phyloP scores from a whole-genome alignment of 2,888 invertebrate species.

The Drosophila meridionalis region DNA sequence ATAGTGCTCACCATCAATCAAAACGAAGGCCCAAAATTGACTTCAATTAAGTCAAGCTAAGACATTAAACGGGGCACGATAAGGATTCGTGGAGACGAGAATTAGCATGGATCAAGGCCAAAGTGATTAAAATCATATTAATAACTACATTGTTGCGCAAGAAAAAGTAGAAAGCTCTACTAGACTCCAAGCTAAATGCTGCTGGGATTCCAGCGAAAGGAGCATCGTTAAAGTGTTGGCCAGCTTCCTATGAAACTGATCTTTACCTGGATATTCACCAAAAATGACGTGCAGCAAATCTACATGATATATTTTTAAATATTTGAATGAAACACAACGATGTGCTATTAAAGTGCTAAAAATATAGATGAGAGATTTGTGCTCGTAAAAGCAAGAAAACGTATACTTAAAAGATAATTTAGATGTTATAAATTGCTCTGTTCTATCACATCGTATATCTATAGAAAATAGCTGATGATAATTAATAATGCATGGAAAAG shows the following conservation, averaged over 20 bases:
- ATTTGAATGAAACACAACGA: neutral
- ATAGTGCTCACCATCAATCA: conserved; percentile 73
- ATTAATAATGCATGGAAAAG: neutral
- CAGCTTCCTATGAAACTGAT: neutral
- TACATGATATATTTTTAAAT: neutral
- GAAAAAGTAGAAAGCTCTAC: conserved; percentile 15
- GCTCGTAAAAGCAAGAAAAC: neutral
- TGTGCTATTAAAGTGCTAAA: neutral
- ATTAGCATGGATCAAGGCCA: conserved; percentile 57
- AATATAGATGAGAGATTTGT: neutral
- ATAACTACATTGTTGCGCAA: conserved; percentile 20
- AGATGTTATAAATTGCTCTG: neutral
- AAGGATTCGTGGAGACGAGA: conserved; percentile 13
- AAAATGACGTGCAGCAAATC: neutral
- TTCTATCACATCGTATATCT: neutral
- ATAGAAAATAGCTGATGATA: neutral
- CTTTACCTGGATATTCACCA: neutral
- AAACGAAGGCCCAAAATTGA: conserved; percentile 57
- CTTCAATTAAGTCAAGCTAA: conserved; percentile 46
- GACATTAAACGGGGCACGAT: conserved; percentile 35
- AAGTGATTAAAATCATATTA: conserved; percentile 73
- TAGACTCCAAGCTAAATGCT: conserved; percentile 5
- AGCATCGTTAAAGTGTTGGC: conserved; percentile 10
- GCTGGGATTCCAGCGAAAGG: conserved; percentile 22
- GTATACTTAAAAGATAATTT: neutral